Percentiles rank a stretch among this genome's conserved stretches.
Conservation (phyloP, 2,797 vertebrate species). For the Crenuchus spilurus region DNA sequence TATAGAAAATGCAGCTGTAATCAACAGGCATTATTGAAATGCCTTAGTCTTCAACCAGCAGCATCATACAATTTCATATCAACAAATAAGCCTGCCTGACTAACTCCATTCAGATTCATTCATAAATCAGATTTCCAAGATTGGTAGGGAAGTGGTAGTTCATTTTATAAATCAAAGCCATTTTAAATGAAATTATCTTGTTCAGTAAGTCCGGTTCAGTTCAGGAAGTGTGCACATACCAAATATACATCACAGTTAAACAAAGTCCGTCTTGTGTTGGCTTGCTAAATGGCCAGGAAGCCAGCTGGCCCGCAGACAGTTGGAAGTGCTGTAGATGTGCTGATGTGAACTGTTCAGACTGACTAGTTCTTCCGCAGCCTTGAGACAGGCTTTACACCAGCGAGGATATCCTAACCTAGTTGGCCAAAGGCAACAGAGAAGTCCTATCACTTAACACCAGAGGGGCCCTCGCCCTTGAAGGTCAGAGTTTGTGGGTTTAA, state of each 20-base stretch:
- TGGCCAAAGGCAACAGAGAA: conserved; percentile 56
- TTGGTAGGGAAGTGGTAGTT: neutral
- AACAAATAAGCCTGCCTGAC: too few relatives aligned
- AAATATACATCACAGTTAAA: conserved; percentile 31
- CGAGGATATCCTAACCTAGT: conserved; percentile 42
- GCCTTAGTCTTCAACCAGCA: too few relatives aligned
- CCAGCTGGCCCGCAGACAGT: conserved; percentile 31
- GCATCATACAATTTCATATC: too few relatives aligned
- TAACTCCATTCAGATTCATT: conserved; percentile 4
- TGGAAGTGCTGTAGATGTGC: conserved; percentile 12
- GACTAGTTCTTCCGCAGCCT: conserved; percentile 36
- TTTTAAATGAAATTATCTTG: neutral
- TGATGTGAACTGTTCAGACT: conserved; percentile 14
- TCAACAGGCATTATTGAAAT: too few relatives aligned
- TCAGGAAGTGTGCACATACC: conserved; percentile 13
- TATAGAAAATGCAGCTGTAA: too few relatives aligned
- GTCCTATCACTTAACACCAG: conserved; percentile 60
- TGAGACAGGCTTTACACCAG: conserved; percentile 21
- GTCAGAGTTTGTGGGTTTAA: conserved; percentile 29
- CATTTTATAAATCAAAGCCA: neutral
- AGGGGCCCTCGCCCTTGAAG: conserved; percentile 43
- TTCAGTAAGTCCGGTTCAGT: neutral
- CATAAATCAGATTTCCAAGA: neutral
- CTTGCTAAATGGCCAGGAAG: conserved; percentile 28
- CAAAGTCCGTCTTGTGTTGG: conserved; percentile 25